Base-by-base conservation (phyloP, 2,797 vertebrate species). In the Allochrocebus solatus region DNA sequence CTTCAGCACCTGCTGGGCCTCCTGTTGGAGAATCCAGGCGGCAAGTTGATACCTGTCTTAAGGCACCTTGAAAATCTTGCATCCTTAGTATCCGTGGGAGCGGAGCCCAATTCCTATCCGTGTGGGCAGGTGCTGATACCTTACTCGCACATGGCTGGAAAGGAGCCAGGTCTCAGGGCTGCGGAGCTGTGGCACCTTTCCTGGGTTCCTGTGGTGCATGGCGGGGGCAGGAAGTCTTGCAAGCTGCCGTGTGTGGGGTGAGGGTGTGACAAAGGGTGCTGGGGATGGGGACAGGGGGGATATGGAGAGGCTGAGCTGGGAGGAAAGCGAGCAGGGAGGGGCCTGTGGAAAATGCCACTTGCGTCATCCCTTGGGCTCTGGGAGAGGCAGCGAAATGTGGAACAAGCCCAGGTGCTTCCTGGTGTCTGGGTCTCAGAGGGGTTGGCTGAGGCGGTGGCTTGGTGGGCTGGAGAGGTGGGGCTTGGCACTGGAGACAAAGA, bases 171-270 rank as follows among this genome's bases (percentile, higher is more conserved):
- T 55, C 78, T 88, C 1, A 7, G 67, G 46, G 88, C 26, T 5
- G n/a, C 1, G 1, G 72, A 50, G 89, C n/a, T 6, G 33, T 1
- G n/a, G 87, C 28, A 28, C 30, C 28, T 92, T 86, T 84, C 64
- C 55, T 0, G 8, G 16, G 78, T 43, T 64, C 28, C 93, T 55
- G 78, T 21, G 76, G 48, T 43, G 30, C 16, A 19, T 24, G 53
- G 72, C 72, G 72, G 46, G 61, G 86, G n/a, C 86, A 95, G 96
- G 89, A 88, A 92, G 80, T 86, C 96, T 95, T 55, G 41, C 59
- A 72, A 72, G 61, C 75, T 93, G 67, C 36, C 3, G 9, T 19
- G 22, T 41, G 48, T 87, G 53, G 24, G 55, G 74, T 91, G 89
- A 46, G 83, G 28, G 50, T 28, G 36, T 74, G 74, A 82, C 80